Base-by-base conservation (phyloP, 2,888 invertebrate species). In the Limenitis camilla region DNA sequence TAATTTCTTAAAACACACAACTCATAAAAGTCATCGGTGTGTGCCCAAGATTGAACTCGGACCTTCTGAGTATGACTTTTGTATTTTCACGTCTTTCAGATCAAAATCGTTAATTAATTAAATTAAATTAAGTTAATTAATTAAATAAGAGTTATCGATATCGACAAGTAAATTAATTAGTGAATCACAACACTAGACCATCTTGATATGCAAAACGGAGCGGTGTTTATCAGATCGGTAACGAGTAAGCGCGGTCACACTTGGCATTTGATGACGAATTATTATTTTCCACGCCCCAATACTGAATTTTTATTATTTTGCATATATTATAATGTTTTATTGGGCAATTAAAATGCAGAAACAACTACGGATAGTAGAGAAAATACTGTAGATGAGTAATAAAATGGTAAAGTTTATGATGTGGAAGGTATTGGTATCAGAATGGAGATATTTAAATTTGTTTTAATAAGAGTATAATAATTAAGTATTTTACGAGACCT, bases 161-260 rank as follows among this genome's bases (percentile, higher is more conserved):
- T 59, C 59, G 61, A 52, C 55, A 55, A 9, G 39, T 28, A 39
- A 46, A 27, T 40, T 46, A 53, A 47, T 49, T 53, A 52, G 48
- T 40, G 32, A 28, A 47, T 52, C 51, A 52, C 60, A 60, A 52
- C 63, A 61, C 73, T 71, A 71, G 65, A 62, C 65, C 67, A 71
- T 71, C 71, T 64, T 65, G 72, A 77, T 78, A 79, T 79, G 79
- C 79, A 76, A 79, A 79, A 70, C 73, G 72, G 70, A 56, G 61
- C 61, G 52, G 49, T 52, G 49, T 51, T 61, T 78, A 79, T 79
- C 79, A 65, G 79, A 78, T 78, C 66, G 66, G 67, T 66, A 67
- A 57, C 68, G 62, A 67, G 66, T 64, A 66, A 71, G 68, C 72
- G 67, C 65, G 66, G 71, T 72, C 74, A 72, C 74, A 71, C 71